These are phyloP conservation scores for Megaceryle alcyon DNA, from an alignment of 2,797 vertebrate species.

Conservation along the genomic window DNA sequence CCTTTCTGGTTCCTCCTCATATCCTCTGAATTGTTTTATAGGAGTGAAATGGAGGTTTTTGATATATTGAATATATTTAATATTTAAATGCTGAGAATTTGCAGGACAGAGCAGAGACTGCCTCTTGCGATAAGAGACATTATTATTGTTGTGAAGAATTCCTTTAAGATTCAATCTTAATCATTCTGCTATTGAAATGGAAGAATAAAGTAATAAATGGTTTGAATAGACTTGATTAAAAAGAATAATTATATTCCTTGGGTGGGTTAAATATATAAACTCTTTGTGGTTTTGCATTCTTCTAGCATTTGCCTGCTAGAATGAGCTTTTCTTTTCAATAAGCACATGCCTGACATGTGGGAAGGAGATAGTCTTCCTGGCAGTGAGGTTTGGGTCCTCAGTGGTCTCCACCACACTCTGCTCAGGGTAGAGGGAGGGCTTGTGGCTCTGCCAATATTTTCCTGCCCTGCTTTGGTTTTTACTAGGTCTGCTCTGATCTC, in stretches of 20 bases:
- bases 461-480: not conserved
- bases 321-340: not conserved
- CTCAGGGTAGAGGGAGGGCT: not conserved
- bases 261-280: slow-evolving; percentile 73
- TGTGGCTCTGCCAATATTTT: not conserved
- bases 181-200: slow-evolving; percentile 75
- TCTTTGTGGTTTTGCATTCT: slow-evolving; percentile 59
- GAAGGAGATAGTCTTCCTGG: not conserved
- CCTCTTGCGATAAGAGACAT: slow-evolving; percentile 69
- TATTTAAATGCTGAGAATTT: slow-evolving; percentile 67
- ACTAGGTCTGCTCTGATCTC: not conserved
- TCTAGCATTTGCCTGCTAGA: slow-evolving; percentile 24
- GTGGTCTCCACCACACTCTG: not conserved
- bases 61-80: slow-evolving; percentile 66
- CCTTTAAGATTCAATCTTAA: slow-evolving; percentile 79
- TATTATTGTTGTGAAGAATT: slow-evolving; percentile 76
- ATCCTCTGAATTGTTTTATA: slow-evolving; percentile 49
- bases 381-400: not conserved
- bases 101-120: slow-evolving; percentile 71
- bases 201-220: slow-evolving; percentile 78
- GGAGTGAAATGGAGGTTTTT: slow-evolving; percentile 53
- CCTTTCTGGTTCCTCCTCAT: slow-evolving; percentile 35
- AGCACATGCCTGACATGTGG: not conserved
- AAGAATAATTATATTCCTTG: slow-evolving; percentile 76
- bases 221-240: slow-evolving; percentile 79